Evolutionary conservation across 2,797 vertebrate species (phyloP).

Genomic region (Helarctos malayanus): DNA sequence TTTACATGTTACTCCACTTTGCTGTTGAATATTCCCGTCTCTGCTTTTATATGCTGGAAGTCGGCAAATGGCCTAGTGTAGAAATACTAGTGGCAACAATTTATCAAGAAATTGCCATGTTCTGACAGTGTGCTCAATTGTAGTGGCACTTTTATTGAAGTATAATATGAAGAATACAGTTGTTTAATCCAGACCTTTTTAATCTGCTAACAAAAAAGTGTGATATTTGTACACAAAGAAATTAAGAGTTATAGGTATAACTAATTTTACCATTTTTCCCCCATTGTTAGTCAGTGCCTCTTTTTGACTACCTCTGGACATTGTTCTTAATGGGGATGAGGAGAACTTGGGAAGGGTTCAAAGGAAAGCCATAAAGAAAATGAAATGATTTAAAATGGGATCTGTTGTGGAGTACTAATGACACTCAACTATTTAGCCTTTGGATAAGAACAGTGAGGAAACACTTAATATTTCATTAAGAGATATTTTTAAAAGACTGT

Average conservation of each 20-base stretch:
- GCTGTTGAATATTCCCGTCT: neutral
- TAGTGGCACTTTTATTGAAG: neutral
- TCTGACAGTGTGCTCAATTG: neutral
- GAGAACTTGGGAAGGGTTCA: constrained; percentile 54
- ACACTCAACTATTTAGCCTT: neutral
- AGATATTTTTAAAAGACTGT: neutral
- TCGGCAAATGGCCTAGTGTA: neutral
- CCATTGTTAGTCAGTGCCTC: constrained; percentile 9
- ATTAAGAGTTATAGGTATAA: constrained; percentile 1
- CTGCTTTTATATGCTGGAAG: constrained; percentile 9
- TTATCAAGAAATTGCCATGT: neutral
- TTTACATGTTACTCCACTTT: neutral
- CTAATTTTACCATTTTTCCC: constrained; percentile 54
- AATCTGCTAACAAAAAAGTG: neutral
- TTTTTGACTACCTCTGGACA: neutral
- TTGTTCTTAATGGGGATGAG: constrained; percentile 51
- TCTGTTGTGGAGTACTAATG: neutral
- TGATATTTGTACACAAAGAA: constrained; percentile 58
- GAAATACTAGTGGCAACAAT: neutral
- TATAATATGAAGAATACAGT: constrained; percentile 38
- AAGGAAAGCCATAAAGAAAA: constrained; percentile 46
- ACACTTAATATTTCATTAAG: neutral
- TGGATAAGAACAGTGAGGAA: constrained; percentile 29
- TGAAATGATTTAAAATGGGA: constrained; percentile 28
- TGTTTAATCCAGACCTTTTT: constrained; percentile 1